Base-by-base conservation (phyloP, 2,888 invertebrate species). In the Drosophila fulvimacula region DNA sequence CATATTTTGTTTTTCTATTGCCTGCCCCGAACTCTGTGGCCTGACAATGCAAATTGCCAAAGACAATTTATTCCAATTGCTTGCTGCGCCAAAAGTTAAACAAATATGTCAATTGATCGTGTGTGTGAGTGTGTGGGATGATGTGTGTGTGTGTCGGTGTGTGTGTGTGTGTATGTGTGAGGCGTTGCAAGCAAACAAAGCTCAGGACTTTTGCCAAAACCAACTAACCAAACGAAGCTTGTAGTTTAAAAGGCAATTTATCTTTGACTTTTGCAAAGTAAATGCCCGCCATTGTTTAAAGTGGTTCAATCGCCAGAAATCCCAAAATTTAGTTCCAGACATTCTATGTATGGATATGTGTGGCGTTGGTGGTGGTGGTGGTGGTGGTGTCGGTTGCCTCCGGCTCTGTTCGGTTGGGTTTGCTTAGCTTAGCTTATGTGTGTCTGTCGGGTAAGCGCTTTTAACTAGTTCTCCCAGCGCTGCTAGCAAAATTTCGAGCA, bases 161-260 rank as follows among this genome's bases (percentile, higher is more conserved):
- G 58, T 62, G 19, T n/a, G 42, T 19, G 21, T 7, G 27, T 21
- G 48, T 36, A 19, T 60, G 57, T 53, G 51, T 42, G 34, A 53
- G n/a, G 38, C 57, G 52, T 59, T 49, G 63, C 58, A 76, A 79
- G 66, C 77, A 80, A 79, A 77, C 78, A 73, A 75, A 85, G 83
- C 69, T 49, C 74, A 86, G 87, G 83, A 86, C 83, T 79, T 77
- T 76, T 71, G 63, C 56, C 59, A 75, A 62, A 59, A 52, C 61
- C 78, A 72, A 81, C 81, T 78, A 75, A 80, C 74, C 78, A 70
- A 80, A 78, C 75, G 81, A 61, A 82, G 89, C 78, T 76, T 75
- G 87, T 88, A 83, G 89, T 86, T 83, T 83, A 83, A 83, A 83
- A 83, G 83, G 86, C 83, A 88, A 83, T 83, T 83, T 83, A 83